Base-by-base conservation (phyloP, 2,797 vertebrate genomes). In the Danio tinwini region DNA sequence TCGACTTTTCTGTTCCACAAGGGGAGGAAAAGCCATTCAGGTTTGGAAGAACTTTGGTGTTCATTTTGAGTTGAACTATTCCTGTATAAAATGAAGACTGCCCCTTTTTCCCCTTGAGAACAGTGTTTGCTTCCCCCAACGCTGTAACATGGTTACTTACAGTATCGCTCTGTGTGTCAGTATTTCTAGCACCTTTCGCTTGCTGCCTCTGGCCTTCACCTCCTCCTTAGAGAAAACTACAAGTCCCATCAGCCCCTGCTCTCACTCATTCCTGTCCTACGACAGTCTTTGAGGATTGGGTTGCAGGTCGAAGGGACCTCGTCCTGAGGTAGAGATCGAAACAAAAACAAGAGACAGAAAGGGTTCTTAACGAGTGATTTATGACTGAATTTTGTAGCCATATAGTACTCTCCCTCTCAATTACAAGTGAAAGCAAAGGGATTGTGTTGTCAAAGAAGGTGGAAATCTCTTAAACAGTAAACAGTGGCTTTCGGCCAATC, bases 401-500 rank as follows among this genome's bases (percentile, higher is more conserved):
- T 61, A 37, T 59, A 44, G 40, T 69, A 37, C 40, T 74, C 72
- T 74, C 49, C 47, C 53, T 76, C 71, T 80, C 53, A 21, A 44
- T 40, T 59, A 21, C 16, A 61, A 79, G 61, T 5, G 29, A 56
- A 70, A 44, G 11, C 6, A 19, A 53, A 78, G 14, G 5, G 11
- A 44, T 39, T 50, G 65, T 67, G 47, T 64, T 40, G 52, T 17
- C 2, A 16, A 50, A 81, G 11, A 37, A 65, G 62, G 11, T 6
- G 44, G 45, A 63, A 39, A 71, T 61, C 45, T 39, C 58, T 47
- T 29, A 68, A 47, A 47, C 61, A 73, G 53, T 76, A 40, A 74
- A 78, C 67, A 14, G 53, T 71, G 53, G 74, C 82, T 77, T 61
- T 80, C 42, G 49, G 77, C 82, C 67, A 78, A 82, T 81, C 80